phyloP scores from a whole-genome alignment of 1,140 invertebrate species.

The Leptinotarsa undecemlineata region DNA sequence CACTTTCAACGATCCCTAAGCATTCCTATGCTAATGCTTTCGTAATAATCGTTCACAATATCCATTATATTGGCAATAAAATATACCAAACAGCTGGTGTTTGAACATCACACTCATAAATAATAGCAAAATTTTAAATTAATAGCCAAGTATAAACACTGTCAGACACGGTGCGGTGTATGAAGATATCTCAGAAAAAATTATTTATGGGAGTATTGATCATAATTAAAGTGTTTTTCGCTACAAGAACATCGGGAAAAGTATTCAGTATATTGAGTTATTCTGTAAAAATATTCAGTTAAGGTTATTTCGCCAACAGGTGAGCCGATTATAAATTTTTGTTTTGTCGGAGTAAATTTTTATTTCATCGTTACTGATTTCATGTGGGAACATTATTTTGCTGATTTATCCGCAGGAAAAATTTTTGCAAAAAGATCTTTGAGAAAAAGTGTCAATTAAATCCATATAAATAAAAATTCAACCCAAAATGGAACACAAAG shows the following conservation, averaged over 20 bases:
- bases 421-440: too few species aligned
- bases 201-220: neutral
- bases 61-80: conserved; percentile 17
- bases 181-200: neutral
- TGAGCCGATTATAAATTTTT: too few species aligned
- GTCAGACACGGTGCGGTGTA: neutral
- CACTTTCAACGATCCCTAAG: neutral
- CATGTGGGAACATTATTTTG: too few species aligned
- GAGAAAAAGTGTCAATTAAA: too few species aligned
- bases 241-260: neutral
- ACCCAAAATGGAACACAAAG: too few species aligned
- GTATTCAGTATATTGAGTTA: neutral
- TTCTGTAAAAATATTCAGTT: too few species aligned
- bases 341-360: too few species aligned
- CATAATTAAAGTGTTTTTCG: neutral
- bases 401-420: too few species aligned
- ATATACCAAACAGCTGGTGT: conserved; percentile 6
- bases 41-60: conserved; percentile 14
- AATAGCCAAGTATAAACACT: conserved; percentile 12
- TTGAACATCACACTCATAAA: conserved; percentile 12
- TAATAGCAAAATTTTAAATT: conserved; percentile 13
- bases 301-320: too few species aligned
- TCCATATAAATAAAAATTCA: too few species aligned
- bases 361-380: too few species aligned
- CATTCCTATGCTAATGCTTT: neutral